Base-by-base conservation (phyloP, 1,140 invertebrate genomes). In the Mercenaria mercenaria region DNA sequence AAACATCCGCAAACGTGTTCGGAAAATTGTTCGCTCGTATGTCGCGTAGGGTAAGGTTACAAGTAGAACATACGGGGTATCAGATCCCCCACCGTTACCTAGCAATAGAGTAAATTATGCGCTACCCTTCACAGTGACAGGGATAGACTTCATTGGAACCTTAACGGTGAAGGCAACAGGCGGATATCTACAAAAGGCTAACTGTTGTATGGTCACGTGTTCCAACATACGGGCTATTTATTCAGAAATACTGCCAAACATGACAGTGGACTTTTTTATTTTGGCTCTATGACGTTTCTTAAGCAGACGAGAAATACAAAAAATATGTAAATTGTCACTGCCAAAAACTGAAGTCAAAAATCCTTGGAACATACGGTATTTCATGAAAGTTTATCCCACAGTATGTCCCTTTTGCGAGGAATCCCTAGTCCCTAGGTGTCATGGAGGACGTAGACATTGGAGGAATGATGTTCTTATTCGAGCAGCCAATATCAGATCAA, bases 161-260 rank as follows among this genome's bases (percentile, higher is more conserved):
- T 18, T 80, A 29, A 26, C 82, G 1, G 80, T 89, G 32, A 59
- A 85, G 74, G n/a, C 32, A 29, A 37, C 32, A 80, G n/a, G 43
- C n/a, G 41, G 43, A 34, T 23, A 52, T 18, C n/a, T 41, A 61
- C 56, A 23, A 64, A 29, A 26, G 84, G 88, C 74, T 2, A 56
- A 67, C 80, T 79, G 79, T 18, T 89, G 80, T 34, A n/a, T 91
- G 32, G 88, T 88, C 69, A 88, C 85, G 0, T 88, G 85, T 26
- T 52, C 85, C 34, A 80, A 18, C 1, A 79, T 85, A 32, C 39
- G 81, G 52, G 79, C 85, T 15, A 59, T 88, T 29, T 72, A 84
- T 67, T 59, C 88, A n/a, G 85, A 88, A 76, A n/a, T 83, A n/a
- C 69, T 79, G n/a, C n/a, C 52, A 15, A 59, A 91, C 34, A 29